A percentile compares a stretch with the other conserved stretches of the same genome.
Evolutionary conservation across 2,113 vertebrate species (phyloP).

Genomic region (Butorides virescens): DNA sequence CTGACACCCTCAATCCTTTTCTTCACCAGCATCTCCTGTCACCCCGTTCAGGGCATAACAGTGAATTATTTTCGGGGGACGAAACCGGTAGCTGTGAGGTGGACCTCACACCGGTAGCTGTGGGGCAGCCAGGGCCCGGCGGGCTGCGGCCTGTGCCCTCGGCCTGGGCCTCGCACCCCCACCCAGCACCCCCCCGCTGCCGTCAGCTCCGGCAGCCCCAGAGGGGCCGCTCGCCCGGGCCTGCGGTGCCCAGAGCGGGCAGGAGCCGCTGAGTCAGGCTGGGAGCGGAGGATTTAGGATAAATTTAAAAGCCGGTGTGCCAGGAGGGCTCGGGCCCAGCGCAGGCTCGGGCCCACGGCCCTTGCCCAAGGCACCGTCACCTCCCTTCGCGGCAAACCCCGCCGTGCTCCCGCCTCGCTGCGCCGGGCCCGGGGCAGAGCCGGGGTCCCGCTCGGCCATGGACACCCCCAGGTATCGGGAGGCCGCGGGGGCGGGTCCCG

Average conservation of each 20-base stretch:
- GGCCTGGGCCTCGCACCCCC: neutral
- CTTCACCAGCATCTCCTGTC: rapidly evolving
- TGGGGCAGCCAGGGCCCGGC: no score
- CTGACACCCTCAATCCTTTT: neutral
- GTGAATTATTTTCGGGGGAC: no score
- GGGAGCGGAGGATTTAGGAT: neutral
- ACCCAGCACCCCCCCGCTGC: no score
- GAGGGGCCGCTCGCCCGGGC: neutral
- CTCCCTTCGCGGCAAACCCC: neutral
- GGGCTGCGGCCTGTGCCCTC: no score
- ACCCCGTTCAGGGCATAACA: neutral
- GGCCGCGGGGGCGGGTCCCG: no score
- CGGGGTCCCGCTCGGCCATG: neutral
- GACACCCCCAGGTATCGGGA: no score
- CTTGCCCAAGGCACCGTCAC: neutral
- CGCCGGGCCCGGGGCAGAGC: no score
- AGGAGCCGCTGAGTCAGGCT: neutral
- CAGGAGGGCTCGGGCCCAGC: neutral
- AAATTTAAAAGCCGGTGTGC: neutral
- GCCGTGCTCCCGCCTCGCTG: neutral
- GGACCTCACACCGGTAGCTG: no score
- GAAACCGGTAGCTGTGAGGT: no score
- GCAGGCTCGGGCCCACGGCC: neutral
- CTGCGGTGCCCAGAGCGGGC: rapidly evolving
- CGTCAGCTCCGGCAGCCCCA: neutral